Evolutionary conservation across 2,113 vertebrate species (phyloP).

Genomic region (Tautogolabrus adspersus): DNA sequence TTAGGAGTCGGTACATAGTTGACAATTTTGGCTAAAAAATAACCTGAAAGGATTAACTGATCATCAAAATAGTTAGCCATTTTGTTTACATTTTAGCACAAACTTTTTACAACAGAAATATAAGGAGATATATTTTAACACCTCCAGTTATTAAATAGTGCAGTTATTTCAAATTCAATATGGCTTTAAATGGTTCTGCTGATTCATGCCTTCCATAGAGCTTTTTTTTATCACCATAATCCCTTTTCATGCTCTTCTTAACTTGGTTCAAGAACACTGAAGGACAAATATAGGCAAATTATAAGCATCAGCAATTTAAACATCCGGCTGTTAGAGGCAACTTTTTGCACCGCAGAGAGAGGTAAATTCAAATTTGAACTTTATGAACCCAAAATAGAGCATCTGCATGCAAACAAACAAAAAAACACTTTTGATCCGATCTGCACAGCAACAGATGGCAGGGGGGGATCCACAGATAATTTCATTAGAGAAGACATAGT

Average conservation of each 20-base stretch:
- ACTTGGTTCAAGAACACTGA: background rate
- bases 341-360: background rate
- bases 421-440: background rate
- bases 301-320: slow-evolving; percentile 1
- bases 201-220: background rate
- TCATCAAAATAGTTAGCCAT: too few relatives aligned
- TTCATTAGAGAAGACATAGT: slow-evolving; percentile 1
- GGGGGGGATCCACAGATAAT: background rate
- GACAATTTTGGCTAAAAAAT: too few relatives aligned
- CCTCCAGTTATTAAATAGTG: too few relatives aligned
- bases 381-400: too few relatives aligned
- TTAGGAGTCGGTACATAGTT: too few relatives aligned
- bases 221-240: background rate
- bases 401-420: background rate
- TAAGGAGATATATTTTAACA: too few relatives aligned
- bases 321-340: background rate
- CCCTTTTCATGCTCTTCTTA: background rate
- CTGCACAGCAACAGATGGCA: background rate
- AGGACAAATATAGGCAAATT: background rate
- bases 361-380: too few relatives aligned
- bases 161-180: too few relatives aligned
- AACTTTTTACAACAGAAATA: too few relatives aligned
- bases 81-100: too few relatives aligned
- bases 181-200: background rate
- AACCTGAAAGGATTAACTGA: too few relatives aligned